Percentiles rank a stretch among this genome's conserved stretches.
These are phyloP conservation scores for Aphelocoma californica DNA, from an alignment of 2,797 vertebrate species.

Conservation along the genomic window DNA sequence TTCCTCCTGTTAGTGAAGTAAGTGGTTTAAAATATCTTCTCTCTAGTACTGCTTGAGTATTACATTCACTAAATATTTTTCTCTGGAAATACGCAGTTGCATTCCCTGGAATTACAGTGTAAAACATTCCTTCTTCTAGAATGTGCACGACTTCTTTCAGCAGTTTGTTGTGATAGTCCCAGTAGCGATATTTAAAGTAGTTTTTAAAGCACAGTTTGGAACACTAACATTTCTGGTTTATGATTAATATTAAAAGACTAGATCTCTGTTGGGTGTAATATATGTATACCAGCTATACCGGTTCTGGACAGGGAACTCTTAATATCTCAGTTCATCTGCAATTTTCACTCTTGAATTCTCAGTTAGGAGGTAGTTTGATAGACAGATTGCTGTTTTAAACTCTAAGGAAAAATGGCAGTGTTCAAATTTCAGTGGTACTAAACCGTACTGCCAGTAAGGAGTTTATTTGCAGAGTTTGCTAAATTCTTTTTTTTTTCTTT, in stretches of 20 bases:
- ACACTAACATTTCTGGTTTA: not conserved
- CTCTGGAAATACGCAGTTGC: not conserved
- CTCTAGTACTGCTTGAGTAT: not conserved
- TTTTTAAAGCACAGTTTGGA: slow-evolving; percentile 13
- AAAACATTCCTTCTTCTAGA: not conserved
- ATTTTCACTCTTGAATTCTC: slow-evolving; percentile 1
- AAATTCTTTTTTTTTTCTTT: not conserved
- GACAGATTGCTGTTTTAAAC: not conserved
- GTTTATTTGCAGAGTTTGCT: slow-evolving; percentile 29
- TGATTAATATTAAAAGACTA: not conserved
- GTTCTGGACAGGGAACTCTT: not conserved
- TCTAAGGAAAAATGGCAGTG: not conserved
- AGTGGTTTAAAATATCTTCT: slow-evolving; percentile 68
- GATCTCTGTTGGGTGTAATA: not conserved
- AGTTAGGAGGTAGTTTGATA: not conserved
- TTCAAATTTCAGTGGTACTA: not conserved
- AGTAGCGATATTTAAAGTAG: not conserved
- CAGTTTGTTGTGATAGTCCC: not conserved
- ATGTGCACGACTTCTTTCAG: not conserved
- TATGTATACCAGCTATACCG: not conserved
- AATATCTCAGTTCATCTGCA: not conserved
- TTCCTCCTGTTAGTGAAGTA: slow-evolving; percentile 92
- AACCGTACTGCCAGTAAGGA: not conserved
- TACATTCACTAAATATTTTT: not conserved
- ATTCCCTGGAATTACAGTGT: not conserved